Conservation (phyloP, 2,113 vertebrate genomes). For the Rhodinocichla rosea region DNA sequence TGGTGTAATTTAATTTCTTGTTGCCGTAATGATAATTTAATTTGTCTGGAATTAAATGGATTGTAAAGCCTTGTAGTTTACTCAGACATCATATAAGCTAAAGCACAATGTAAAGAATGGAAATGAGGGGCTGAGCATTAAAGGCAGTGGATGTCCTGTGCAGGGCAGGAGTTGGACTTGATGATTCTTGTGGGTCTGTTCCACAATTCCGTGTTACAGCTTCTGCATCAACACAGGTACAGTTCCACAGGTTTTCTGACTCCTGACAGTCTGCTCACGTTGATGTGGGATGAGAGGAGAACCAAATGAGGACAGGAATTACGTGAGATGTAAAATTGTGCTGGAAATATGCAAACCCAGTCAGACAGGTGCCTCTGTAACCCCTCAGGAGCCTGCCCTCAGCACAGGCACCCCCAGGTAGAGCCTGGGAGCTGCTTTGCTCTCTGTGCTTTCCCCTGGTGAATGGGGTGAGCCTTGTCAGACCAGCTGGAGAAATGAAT, state of each 20-base stretch:
- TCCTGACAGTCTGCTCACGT: not conserved
- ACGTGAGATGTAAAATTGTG: not conserved
- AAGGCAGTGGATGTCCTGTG: not conserved
- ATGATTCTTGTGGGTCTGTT: not conserved
- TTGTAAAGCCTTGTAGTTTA: not conserved
- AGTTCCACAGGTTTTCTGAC: not conserved
- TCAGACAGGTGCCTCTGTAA: not conserved
- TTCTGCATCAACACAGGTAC: not conserved
- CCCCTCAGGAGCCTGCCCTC: not conserved
- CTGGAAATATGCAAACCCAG: not conserved
- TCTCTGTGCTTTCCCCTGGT: rapidly evolving
- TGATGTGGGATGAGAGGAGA: not conserved
- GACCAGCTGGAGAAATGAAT: not conserved
- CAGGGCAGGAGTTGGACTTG: not conserved
- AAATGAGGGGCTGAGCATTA: not conserved
- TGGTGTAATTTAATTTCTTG: not conserved
- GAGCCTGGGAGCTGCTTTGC: not conserved
- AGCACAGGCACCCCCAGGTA: rapidly evolving
- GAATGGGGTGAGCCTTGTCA: rapidly evolving
- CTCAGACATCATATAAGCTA: not conserved
- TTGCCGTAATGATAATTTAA: not conserved
- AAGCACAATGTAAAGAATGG: not conserved
- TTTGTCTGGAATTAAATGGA: not conserved
- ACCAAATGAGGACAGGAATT: not conserved
- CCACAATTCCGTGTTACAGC: not conserved